phyloP scores from a whole-genome alignment of 2,888 invertebrate species.

The Lasioglossum lativentre region DNA sequence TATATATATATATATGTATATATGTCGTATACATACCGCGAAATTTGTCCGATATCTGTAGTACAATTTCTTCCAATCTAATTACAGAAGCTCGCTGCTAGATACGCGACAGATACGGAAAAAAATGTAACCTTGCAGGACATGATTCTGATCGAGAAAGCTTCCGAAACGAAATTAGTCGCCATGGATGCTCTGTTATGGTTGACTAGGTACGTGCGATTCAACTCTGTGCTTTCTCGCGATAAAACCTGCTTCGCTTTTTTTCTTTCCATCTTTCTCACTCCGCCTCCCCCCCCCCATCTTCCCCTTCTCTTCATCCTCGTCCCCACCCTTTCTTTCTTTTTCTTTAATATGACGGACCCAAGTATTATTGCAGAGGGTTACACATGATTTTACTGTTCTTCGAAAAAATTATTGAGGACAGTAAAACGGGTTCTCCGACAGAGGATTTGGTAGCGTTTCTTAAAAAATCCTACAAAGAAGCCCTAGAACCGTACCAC shows the following conservation, averaged over 20 bases:
- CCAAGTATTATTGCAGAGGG: conserved; percentile 85
- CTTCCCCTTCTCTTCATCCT: not conserved
- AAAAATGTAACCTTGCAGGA: conserved; percentile 88
- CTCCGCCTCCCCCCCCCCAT: not conserved
- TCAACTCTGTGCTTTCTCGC: not conserved
- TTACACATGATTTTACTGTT: conserved; percentile 88
- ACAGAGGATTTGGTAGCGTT: conserved; percentile 88
- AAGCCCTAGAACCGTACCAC: conserved; percentile 90
- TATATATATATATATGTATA: not conserved
- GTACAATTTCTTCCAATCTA: conserved; percentile 21
- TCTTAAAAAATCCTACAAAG: conserved; percentile 89
- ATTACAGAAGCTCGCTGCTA: conserved; percentile 87
- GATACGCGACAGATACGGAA: conserved; percentile 86
- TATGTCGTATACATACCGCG: not conserved
- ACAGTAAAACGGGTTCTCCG: conserved; percentile 84
- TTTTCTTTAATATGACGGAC: not conserved
- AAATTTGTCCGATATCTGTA: not conserved
- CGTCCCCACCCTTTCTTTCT: not conserved
- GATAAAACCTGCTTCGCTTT: not conserved
- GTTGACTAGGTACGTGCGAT: conserved; percentile 88
- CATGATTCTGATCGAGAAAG: conserved; percentile 88
- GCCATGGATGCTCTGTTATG: conserved; percentile 90
- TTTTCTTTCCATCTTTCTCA: not conserved
- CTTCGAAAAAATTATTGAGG: conserved; percentile 86
- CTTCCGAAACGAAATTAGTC: conserved; percentile 84